Evolutionary conservation across 2,113 vertebrate species (phyloP), one percentile per base, ranked within the genome.

Genomic region (Myotis yumanensis): DNA sequence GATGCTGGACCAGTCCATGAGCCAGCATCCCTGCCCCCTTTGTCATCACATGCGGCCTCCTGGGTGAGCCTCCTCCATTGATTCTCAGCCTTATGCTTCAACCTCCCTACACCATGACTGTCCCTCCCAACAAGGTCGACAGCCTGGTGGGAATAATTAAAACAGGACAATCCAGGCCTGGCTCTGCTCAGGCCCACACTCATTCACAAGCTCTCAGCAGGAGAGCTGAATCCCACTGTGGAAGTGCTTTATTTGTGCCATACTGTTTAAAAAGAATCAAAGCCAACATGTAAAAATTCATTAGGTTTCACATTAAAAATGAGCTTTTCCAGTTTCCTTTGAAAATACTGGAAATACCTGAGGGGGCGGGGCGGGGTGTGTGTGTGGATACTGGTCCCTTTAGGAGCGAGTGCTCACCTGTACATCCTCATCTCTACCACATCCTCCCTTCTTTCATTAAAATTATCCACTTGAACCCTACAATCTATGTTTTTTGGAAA

Each of bases 301-400:
- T 66, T 46, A 87, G 7, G 11, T 37, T 86, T 89, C 59, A 32
- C 37, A 66, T 23, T 22, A 77, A 71, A 52, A 84, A 77, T 16
- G 17, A 91, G 46, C 43, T 64, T 62, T 73, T 64, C 40, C 69
- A 10, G 16, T 81, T 85, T 68, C 81, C 51, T 94, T 48, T 62
- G 73, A 91, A 86, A 68, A 69, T 35, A 43, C 9, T 18, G 23
- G 40, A 52, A 62, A 66, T 28, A 37, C 9, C 28, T 14, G 22
- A 4, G 9, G 11, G 1, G 30, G 3, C 0, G 0, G 22, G n/a
- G 10, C 3, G 11, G 11, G 57, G 8, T 7, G 20, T 57, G 54
- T 23, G 23, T 62, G 23, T 66, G 23, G 20, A 15, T 3, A 40
- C 37, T 32, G 6, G 9, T 17, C 51, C 32, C 15, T 18, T 69